Evolutionary conservation across 1,140 invertebrate genomes (phyloP).

Genomic region (Achroia grisella): DNA sequence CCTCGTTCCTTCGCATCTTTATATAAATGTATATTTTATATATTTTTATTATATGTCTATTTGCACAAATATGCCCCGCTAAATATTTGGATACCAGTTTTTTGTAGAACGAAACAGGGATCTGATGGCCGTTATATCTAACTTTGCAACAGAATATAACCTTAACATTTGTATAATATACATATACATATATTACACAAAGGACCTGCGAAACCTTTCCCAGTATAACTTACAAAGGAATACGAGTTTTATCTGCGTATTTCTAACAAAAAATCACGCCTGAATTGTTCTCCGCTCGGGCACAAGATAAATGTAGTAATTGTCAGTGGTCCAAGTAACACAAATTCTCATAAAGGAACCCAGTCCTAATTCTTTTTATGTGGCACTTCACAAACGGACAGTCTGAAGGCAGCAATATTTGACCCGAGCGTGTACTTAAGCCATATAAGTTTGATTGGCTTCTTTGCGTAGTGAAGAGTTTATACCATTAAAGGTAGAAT

Average conservation of each 20-base stretch:
- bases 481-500: too few species aligned
- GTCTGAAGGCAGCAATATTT: background rate
- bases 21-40: too few species aligned
- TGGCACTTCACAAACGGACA: background rate
- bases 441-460: background rate
- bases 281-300: background rate
- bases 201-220: too few species aligned
- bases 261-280: constrained; percentile 1
- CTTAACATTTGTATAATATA: too few species aligned
- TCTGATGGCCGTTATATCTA: too few species aligned
- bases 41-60: too few species aligned
- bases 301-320: constrained; percentile 5
- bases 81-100: too few species aligned
- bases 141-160: too few species aligned
- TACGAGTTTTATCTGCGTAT: background rate
- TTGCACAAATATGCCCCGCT: too few species aligned
- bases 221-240: background rate
- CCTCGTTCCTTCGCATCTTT: too few species aligned
- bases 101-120: too few species aligned
- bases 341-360: background rate
- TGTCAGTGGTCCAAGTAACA: constrained; percentile 1
- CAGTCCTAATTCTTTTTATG: constrained; percentile 1
- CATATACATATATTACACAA: too few species aligned
- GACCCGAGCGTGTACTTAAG: background rate
- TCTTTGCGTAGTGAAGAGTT: background rate